phyloP scores from a whole-genome alignment of 1,140 invertebrate genomes.

The Leguminivora glycinivorella region DNA sequence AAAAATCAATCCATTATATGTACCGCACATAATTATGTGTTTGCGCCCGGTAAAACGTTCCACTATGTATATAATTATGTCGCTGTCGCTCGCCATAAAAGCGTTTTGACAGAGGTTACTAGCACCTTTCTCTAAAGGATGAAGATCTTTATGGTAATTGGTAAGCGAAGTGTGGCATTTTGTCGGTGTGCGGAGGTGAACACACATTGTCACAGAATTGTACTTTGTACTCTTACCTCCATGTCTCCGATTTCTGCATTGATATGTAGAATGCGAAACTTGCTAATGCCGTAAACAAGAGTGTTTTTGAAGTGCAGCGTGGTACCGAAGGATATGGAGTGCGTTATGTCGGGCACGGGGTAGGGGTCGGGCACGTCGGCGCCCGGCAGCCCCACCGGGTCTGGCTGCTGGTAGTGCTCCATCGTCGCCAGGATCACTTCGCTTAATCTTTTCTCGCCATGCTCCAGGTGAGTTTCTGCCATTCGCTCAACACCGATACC shows the following conservation, averaged over 20 bases:
- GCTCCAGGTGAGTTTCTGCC: conserved; percentile 41
- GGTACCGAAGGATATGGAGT: conserved; percentile 83
- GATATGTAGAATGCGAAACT: conserved; percentile 83
- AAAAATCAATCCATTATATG: too few species aligned
- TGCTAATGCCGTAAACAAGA: conserved; percentile 86
- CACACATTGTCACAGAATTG: neutral
- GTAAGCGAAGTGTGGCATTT: too few species aligned
- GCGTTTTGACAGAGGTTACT: too few species aligned
- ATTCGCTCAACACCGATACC: conserved; percentile 42
- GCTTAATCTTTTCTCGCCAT: conserved; percentile 83
- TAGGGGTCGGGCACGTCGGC: conserved; percentile 88
- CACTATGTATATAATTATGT: too few species aligned
- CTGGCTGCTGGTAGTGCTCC: conserved; percentile 90
- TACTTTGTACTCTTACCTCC: conserved; percentile 51
- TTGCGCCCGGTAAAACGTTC: too few species aligned
- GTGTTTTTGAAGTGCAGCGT: conserved; percentile 85
- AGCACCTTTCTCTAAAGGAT: too few species aligned
- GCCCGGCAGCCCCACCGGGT: conserved; percentile 86
- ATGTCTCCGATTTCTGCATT: conserved; percentile 63
- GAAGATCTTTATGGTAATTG: too few species aligned
- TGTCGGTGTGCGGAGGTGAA: too few species aligned
- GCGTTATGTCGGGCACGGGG: conserved; percentile 87
- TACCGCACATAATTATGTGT: too few species aligned
- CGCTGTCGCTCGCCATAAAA: too few species aligned
- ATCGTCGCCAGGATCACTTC: conserved; percentile 85